Base-by-base conservation (phyloP, 2,797 vertebrate species). In the Halcyon chelicuti region DNA sequence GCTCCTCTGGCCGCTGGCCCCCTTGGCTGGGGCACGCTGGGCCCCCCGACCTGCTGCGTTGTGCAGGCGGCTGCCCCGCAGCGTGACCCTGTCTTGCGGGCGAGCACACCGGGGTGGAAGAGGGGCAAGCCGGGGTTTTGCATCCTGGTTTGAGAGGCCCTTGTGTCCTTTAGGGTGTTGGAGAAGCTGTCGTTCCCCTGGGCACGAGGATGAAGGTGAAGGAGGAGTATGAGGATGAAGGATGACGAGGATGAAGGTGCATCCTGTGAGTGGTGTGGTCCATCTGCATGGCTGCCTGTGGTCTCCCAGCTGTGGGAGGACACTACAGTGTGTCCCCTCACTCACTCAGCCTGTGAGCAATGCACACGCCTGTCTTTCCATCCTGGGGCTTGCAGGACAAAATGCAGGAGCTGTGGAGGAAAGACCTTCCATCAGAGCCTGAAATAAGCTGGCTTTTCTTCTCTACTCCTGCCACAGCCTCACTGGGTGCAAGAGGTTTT, bases 181-280 rank as follows among this genome's bases (percentile, higher is more conserved):
- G 47, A 16, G 5, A 31, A 5, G 0, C 21, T 31, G 31, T 40
- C 25, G 2, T n/a, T 42, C 4, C 17, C 28, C n/a, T 4, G 44
- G 33, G 33, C 17, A 7, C 33, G 14, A 51, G 66, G 66, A 29
- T 39, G 13, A 49, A 33, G 23, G 19, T 29, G 37, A 49, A 25
- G 23, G 19, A 20, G 37, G 42, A 67, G 65, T 33, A 21, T 29
- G 18, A 35, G 33, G 33, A 35, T 31, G 39, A 0, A 4, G 0
- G 6, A 75, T 31, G 52, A 11, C 14, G 62, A 42, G 39, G 66
- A 4, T 33, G 61, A 19, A 60, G 29, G 16, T 1, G 21, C 31
- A 11, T 5, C 67, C 47, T 0, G 0, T 5, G 3, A 1, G 0
- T 1, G 49, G 11, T 0, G 0, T 5, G 40, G 35, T 67, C n/a